Percentiles rank a stretch among this genome's conserved stretches.
Evolutionary conservation across 2,888 invertebrate species (phyloP).

Genomic region (Ptilodon capucinus): DNA sequence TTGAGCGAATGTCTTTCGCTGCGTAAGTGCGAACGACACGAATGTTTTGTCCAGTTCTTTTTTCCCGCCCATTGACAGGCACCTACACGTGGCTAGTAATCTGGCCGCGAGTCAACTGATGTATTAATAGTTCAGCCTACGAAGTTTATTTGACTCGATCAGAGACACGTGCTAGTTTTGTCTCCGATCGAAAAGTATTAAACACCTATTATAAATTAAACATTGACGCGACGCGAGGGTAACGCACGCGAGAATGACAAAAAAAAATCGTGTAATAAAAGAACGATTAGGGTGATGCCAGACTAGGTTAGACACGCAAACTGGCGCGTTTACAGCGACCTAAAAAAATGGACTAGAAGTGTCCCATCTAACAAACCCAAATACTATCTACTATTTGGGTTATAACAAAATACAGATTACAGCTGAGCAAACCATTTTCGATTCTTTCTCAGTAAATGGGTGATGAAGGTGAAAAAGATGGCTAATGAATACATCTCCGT

Average conservation of each 20-base stretch:
- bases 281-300: constrained; percentile 34
- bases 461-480: too few relatives aligned
- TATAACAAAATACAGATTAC: too few relatives aligned
- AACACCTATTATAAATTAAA: constrained; percentile 29
- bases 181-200: constrained; percentile 18
- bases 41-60: constrained; percentile 12
- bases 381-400: too few relatives aligned
- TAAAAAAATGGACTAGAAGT: too few relatives aligned
- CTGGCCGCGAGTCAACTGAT: constrained; percentile 30
- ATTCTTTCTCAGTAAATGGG: too few relatives aligned
- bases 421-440: too few relatives aligned
- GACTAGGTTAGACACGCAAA: not conserved
- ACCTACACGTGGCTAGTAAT: constrained; percentile 17
- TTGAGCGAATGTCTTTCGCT: constrained; percentile 1
- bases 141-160: constrained; percentile 24
- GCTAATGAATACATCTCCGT: too few relatives aligned
- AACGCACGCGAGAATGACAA: constrained; percentile 69
- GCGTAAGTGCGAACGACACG: constrained; percentile 9
- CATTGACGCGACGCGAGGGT: constrained; percentile 47
- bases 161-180: constrained; percentile 9
- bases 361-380: too few relatives aligned
- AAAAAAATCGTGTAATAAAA: constrained; percentile 61
- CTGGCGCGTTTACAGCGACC: too few relatives aligned
- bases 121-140: constrained; percentile 26
- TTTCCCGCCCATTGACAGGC: constrained; percentile 10